phyloP scores from a whole-genome alignment of 1,140 invertebrate species.

The Agrypnia vestita region DNA sequence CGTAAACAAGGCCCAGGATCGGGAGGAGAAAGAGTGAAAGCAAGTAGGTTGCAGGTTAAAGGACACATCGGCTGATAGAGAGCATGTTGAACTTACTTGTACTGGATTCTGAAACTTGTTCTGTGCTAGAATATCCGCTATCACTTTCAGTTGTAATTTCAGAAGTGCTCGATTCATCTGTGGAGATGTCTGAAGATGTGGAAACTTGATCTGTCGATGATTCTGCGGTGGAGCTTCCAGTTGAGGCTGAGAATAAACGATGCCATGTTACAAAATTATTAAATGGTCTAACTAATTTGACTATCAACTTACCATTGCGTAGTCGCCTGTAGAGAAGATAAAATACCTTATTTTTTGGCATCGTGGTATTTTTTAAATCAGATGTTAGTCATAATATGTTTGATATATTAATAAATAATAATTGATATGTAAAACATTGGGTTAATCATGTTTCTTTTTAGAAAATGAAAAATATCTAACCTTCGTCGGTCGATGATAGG shows the following conservation, averaged over 20 bases:
- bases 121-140: constrained; percentile 52
- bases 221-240: constrained; percentile 54
- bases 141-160: constrained; percentile 54
- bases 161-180: constrained; percentile 36
- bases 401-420: too few species aligned
- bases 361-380: too few species aligned
- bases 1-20: too few species aligned
- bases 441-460: too few species aligned
- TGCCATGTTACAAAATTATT: background rate
- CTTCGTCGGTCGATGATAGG: constrained; percentile 15
- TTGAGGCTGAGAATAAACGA: constrained; percentile 31
- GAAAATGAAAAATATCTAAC: constrained; percentile 37
- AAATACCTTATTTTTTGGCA: too few species aligned
- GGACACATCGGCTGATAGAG: too few species aligned
- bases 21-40: too few species aligned
- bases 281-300: constrained; percentile 33
- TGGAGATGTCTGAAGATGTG: background rate
- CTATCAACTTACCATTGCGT: too few species aligned
- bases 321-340: too few species aligned
- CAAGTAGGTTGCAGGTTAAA: too few species aligned
- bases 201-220: constrained; percentile 7
- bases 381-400: too few species aligned
- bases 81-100: constrained; percentile 39
- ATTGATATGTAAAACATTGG: too few species aligned
- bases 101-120: constrained; percentile 48